phyloP scores from a whole-genome alignment of 2,888 invertebrate species.

The Limnephilus rhombicus region DNA sequence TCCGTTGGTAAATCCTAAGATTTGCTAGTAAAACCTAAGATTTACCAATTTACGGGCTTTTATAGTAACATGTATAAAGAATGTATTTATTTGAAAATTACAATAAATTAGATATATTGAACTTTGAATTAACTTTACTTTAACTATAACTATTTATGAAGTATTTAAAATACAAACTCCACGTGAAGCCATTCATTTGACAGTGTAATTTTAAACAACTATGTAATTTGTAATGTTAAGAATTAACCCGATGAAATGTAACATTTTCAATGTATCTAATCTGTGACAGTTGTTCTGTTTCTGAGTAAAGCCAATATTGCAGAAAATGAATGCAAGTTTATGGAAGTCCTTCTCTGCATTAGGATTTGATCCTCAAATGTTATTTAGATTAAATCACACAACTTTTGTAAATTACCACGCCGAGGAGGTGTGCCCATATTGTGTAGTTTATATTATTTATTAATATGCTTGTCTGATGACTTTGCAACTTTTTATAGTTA shows the following conservation, averaged over 20 bases:
- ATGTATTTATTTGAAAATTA: background rate
- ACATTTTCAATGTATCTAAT: background rate
- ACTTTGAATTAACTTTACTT: background rate
- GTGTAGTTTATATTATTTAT: slow-evolving; percentile 37
- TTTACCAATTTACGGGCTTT: too few relatives aligned
- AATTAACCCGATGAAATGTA: background rate
- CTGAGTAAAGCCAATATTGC: background rate
- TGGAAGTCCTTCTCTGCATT: background rate
- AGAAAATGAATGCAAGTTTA: slow-evolving; percentile 20
- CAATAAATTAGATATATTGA: background rate
- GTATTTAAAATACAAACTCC: background rate
- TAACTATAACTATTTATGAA: slow-evolving; percentile 4
- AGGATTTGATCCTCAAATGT: slow-evolving; percentile 31
- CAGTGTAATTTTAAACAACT: background rate
- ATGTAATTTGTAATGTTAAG: background rate
- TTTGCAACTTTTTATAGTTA: slow-evolving; percentile 17
- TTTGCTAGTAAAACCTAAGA: too few relatives aligned
- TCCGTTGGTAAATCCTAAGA: too few relatives aligned
- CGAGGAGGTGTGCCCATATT: background rate
- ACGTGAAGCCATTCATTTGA: background rate
- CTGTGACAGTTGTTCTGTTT: slow-evolving; percentile 13
- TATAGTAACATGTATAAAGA: background rate
- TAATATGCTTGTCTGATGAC: background rate
- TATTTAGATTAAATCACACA: slow-evolving; percentile 21
- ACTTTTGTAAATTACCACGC: background rate